Conservation (phyloP, 2,113 vertebrate genomes). For the Bettongia penicillata region DNA sequence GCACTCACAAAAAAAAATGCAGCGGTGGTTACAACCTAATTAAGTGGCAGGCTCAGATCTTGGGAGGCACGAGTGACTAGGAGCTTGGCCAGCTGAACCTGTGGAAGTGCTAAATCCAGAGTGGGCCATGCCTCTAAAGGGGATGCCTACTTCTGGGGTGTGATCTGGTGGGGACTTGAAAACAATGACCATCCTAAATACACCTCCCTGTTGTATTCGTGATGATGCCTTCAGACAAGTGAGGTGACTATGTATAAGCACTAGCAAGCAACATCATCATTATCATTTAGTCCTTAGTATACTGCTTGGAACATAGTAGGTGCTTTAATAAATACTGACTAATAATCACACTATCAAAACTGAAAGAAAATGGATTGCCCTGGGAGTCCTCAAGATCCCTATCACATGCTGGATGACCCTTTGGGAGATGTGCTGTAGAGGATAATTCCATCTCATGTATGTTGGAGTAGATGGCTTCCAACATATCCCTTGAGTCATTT, state of each 20-base stretch:
- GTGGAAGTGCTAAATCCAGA: neutral
- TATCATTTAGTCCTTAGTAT: neutral
- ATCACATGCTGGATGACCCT: neutral
- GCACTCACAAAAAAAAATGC: neutral
- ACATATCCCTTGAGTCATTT: neutral
- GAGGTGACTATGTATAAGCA: neutral
- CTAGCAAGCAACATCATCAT: too few species aligned
- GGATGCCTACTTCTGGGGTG: neutral
- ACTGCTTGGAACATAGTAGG: neutral
- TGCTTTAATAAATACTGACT: neutral
- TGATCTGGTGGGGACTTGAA: neutral
- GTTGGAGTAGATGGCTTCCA: neutral
- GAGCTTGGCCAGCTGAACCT: neutral
- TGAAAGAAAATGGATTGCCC: neutral
- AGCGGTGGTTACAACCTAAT: neutral
- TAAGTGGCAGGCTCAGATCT: neutral
- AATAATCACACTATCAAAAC: neutral
- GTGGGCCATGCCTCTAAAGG: neutral
- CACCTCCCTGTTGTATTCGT: neutral
- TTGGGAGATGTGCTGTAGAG: neutral
- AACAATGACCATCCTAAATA: neutral
- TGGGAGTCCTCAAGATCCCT: neutral
- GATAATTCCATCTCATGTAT: neutral
- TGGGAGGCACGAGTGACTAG: constrained; percentile 3
- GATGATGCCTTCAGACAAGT: neutral